phyloP scores from a whole-genome alignment of 2,888 invertebrate species.

The Sabatieria punctata region DNA sequence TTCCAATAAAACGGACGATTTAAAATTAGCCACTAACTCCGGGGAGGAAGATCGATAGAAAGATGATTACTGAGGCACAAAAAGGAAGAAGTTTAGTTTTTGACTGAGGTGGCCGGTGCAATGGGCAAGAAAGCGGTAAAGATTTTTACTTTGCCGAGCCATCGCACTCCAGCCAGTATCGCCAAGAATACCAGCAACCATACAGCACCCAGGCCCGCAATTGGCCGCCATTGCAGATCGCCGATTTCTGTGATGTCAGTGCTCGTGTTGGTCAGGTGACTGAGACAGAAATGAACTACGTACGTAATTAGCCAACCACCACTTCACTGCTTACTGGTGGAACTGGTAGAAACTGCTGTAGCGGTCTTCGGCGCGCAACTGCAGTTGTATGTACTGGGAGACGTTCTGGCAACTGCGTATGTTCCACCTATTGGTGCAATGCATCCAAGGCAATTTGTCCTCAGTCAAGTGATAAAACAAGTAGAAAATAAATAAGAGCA shows the following conservation, averaged over 20 bases:
- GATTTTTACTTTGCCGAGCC: conserved; percentile 23
- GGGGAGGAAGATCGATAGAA: too few relatives aligned
- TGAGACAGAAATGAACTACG: too few relatives aligned
- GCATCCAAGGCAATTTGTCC: conserved; percentile 7
- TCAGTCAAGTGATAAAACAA: conserved; percentile 18
- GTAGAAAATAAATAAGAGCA: conserved; percentile 23
- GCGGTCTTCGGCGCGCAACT: too few relatives aligned
- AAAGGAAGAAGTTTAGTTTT: neutral
- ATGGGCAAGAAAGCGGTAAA: neutral
- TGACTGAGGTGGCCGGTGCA: too few relatives aligned
- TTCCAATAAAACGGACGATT: neutral
- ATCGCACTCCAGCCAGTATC: conserved; percentile 28
- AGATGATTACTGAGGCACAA: neutral
- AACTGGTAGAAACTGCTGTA: too few relatives aligned
- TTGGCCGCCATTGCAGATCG: conserved; percentile 19
- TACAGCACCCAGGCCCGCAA: conserved; percentile 22
- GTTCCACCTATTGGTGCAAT: neutral
- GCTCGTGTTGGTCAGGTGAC: too few relatives aligned
- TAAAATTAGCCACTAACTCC: neutral
- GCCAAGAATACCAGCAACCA: conserved; percentile 25
- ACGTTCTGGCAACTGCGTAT: neutral
- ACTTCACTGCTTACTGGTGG: too few relatives aligned
- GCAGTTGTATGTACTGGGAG: too few relatives aligned
- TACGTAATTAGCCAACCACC: too few relatives aligned
- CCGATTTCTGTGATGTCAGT: conserved; percentile 22